Evolutionary conservation across 2,888 invertebrate species (phyloP), one percentile per base, ranked within the genome.

Genomic region (Zhengitettix transpicula): DNA sequence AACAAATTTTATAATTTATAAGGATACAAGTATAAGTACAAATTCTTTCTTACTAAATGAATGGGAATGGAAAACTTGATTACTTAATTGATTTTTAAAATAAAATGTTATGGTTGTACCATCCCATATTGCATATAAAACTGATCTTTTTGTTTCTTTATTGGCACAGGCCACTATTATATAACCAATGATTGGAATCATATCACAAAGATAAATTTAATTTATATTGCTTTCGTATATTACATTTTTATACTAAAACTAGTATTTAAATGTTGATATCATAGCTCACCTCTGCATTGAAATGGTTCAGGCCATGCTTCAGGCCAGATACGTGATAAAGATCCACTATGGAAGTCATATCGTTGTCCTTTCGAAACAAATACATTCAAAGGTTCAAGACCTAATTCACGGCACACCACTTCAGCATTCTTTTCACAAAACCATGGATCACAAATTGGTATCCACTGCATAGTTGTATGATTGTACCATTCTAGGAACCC

Each of bases 401-500:
- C 95, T 54, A 99, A 74, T 71, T 97, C 92, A 28, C 92, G 80
- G 69, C 99, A 99, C 0, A 96, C 93, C 0, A 98, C 97, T 77
- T 95, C 89, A 8, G 95, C 97, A 71, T 97, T 98, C 67, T 96
- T 81, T 71, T 97, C 94, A 0, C 96, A 96, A 71, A 99, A 99
- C 61, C 94, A 81, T 54, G 81, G 81, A 72, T 99, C 99, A 73
- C 99, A 99, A 75, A 97, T 85, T 0, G 98, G 93, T 44, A 96
- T 89, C 93, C 96, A 97, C 69, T 97, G 96, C 16, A 92, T 77
- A 0, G 96, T 95, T 1, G 99, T 98, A 66, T 81, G 81, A 69
- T 99, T 99, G 71, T 89, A 98, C 70, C 94, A 89, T 75, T 98
- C 95, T 62, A 98, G 72, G 69, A 96, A 98, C 9, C 97, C 97